phyloP scores from a whole-genome alignment of 2,888 invertebrate genomes.

The Microctonus aethiopoides region DNA sequence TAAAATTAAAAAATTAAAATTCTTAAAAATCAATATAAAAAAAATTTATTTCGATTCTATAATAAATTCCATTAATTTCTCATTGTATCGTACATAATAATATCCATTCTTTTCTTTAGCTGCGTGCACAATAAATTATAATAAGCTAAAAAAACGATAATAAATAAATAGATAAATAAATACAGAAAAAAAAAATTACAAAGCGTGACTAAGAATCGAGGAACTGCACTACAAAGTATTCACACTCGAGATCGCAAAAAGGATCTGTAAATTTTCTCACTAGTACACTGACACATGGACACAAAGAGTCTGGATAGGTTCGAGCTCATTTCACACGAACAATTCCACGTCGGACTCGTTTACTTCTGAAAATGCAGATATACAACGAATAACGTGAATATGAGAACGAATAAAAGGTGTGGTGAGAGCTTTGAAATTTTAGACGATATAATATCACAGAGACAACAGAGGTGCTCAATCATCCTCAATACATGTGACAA shows the following conservation, averaged over 20 bases:
- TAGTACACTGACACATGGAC: not conserved
- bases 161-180: no score
- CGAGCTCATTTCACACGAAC: conserved; percentile 15
- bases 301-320: not conserved
- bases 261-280: conserved; percentile 1
- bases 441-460: not conserved
- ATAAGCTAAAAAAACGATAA: no score
- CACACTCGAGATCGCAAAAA: not conserved
- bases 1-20: no score
- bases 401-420: conserved; percentile 1
- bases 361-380: conserved; percentile 16
- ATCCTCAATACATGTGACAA: not conserved
- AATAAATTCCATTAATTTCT: no score
- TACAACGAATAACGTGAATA: conserved; percentile 12
- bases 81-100: no score
- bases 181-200: no score
- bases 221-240: not conserved
- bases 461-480: not conserved
- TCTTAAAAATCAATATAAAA: no score
- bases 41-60: no score
- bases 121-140: no score
- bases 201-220: not conserved
- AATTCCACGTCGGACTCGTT: conserved; percentile 19
- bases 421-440: not conserved
- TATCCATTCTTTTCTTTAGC: no score